Percentiles rank a stretch among this genome's conserved stretches.
Conservation (phyloP, 1,140 invertebrate species). For the Nephila pilipes region DNA sequence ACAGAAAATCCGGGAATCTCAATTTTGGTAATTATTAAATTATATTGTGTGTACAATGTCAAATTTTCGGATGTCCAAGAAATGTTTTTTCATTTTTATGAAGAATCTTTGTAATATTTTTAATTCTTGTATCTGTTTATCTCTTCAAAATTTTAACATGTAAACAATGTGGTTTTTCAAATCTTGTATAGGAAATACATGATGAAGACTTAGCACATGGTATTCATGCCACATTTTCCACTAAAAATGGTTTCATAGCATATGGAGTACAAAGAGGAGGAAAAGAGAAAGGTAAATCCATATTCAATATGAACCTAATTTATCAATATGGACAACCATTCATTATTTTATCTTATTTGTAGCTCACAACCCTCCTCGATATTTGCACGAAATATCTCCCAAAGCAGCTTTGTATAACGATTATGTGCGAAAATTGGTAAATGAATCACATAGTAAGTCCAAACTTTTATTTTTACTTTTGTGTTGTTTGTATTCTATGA, state of each 20-base stretch:
- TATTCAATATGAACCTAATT: background rate
- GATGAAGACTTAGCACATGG: constrained; percentile 27
- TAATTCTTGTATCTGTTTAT: background rate
- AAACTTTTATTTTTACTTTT: background rate
- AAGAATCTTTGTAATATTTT: background rate
- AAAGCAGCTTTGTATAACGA: constrained; percentile 51
- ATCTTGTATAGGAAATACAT: constrained; percentile 37
- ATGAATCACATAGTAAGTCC: constrained; percentile 61
- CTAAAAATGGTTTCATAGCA: constrained; percentile 46
- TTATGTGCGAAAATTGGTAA: constrained; percentile 64
- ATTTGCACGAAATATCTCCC: constrained; percentile 37
- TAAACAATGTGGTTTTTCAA: background rate
- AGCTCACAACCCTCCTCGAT: background rate
- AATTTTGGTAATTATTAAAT: constrained; percentile 29
- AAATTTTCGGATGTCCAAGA: background rate
- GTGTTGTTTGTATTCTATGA: too few relatives aligned
- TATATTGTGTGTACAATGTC: background rate
- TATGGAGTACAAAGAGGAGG: constrained; percentile 45
- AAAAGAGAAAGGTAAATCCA: constrained; percentile 4
- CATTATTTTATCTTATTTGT: background rate
- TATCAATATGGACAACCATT: background rate
- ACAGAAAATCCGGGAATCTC: constrained; percentile 39
- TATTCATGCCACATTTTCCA: constrained; percentile 37
- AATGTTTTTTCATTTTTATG: background rate
- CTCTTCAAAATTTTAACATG: background rate